Percentiles rank a stretch among this genome's conserved stretches.
Conservation (phyloP, 2,113 vertebrate genomes). For the Microcebus tavaratra region DNA sequence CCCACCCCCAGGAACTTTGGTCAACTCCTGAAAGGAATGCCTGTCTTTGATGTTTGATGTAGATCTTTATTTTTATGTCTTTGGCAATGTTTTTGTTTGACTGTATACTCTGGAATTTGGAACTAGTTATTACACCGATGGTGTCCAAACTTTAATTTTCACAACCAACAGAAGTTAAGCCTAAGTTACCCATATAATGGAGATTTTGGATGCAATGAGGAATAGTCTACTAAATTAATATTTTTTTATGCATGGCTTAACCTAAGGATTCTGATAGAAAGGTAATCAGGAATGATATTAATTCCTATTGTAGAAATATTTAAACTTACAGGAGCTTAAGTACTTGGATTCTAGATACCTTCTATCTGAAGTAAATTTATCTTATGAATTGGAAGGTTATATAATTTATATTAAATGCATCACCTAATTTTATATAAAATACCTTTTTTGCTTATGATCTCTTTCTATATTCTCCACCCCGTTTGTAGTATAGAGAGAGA, state of each 20-base stretch:
- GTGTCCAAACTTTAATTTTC: conserved; percentile 16
- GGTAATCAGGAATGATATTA: not conserved
- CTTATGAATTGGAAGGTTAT: conserved; percentile 8
- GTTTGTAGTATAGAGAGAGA: not conserved
- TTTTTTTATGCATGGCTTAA: not conserved
- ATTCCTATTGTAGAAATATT: conserved; percentile 6
- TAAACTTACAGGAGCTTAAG: conserved; percentile 47
- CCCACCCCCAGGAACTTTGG: not conserved
- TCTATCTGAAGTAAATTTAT: conserved; percentile 9
- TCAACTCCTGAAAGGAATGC: not conserved
- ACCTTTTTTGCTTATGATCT: not conserved
- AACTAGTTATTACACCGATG: not conserved
- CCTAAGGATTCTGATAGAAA: not conserved
- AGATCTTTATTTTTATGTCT: not conserved
- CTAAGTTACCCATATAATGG: not conserved
- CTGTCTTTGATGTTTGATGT: not conserved
- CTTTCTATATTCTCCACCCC: not conserved
- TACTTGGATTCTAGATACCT: conserved; percentile 53
- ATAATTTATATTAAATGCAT: not conserved
- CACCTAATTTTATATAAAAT: not conserved
- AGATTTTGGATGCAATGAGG: not conserved
- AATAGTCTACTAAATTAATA: conserved; percentile 8
- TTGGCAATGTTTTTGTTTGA: not conserved
- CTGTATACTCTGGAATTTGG: not conserved
- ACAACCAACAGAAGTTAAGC: not conserved